These are phyloP conservation scores for Bilobella aurantiaca DNA, from an alignment of 1,140 invertebrate genomes.

Conservation along the genomic window DNA sequence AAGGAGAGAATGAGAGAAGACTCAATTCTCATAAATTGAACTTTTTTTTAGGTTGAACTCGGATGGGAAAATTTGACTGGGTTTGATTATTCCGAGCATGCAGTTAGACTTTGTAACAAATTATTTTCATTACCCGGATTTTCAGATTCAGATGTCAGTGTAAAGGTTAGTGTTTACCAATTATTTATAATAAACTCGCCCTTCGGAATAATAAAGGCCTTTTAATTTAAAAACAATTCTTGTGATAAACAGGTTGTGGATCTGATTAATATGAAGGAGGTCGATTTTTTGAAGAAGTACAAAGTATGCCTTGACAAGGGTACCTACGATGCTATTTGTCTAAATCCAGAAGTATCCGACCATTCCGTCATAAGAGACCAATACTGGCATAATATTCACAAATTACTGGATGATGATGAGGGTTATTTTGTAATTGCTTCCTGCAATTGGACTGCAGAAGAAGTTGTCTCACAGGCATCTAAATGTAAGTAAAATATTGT, in stretches of 20 bases:
- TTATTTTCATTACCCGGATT: not conserved
- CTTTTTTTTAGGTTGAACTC: not conserved
- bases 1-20: not conserved
- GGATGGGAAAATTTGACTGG: not conserved
- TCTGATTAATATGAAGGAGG: not conserved
- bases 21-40: not conserved
- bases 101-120: not conserved
- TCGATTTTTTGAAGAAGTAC: not conserved
- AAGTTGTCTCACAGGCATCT: not conserved
- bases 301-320: not conserved
- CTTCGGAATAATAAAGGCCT: not conserved
- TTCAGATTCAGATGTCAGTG: too few relatives aligned
- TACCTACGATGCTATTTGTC: not conserved
- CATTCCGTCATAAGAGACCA: not conserved
- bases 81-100: not conserved
- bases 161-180: too few relatives aligned
- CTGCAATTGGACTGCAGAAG: not conserved
- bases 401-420: not conserved
- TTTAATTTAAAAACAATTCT: not conserved
- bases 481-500: not conserved
- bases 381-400: not conserved
- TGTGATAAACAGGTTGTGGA: not conserved
- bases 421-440: not conserved
- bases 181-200: not conserved
- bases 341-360: not conserved